Evolutionary conservation across 1,140 invertebrate species (phyloP).

Genomic region (Monochamus saltuarius): DNA sequence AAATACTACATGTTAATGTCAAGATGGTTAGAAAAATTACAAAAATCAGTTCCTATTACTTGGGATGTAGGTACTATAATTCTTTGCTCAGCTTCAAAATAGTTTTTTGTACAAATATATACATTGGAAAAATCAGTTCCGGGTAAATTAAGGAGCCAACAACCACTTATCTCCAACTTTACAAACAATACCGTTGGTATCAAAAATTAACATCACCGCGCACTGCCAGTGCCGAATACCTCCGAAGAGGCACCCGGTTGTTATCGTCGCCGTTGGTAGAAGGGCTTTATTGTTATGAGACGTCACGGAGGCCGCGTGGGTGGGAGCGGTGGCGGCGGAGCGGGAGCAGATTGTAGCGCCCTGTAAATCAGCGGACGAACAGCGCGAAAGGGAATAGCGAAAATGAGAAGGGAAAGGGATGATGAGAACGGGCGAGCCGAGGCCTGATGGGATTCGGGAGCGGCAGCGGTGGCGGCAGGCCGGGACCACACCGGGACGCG

Average conservation of each 20-base stretch:
- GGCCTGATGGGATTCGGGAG: slow-evolving; percentile 28
- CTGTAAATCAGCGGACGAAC: slow-evolving; percentile 33
- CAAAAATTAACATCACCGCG: neutral
- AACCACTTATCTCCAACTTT: too few relatives aligned
- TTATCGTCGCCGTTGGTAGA: neutral
- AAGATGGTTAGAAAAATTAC: too few relatives aligned
- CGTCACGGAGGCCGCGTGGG: slow-evolving; percentile 21
- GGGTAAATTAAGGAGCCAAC: too few relatives aligned
- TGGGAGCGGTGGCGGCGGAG: slow-evolving; percentile 15
- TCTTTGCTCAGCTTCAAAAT: too few relatives aligned
- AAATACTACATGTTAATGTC: too few relatives aligned
- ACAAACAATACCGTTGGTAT: too few relatives aligned
- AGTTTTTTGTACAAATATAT: too few relatives aligned
- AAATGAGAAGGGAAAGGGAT: slow-evolving; percentile 30
- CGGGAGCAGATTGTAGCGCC: slow-evolving; percentile 32
- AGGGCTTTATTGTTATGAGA: slow-evolving; percentile 20
- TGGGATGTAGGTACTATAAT: too few relatives aligned
- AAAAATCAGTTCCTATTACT: too few relatives aligned
- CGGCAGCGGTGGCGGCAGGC: slow-evolving; percentile 17
- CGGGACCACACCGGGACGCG: too few relatives aligned
- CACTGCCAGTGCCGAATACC: neutral
- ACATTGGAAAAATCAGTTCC: too few relatives aligned
- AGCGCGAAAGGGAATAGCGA: slow-evolving; percentile 31
- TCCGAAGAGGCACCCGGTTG: neutral
- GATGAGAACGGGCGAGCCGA: slow-evolving; percentile 32